A percentile compares a stretch with the other conserved stretches of the same genome.
These are phyloP conservation scores for Stomatorhinus walkeri DNA, from an alignment of 2,797 vertebrate species.

Conservation along the genomic window DNA sequence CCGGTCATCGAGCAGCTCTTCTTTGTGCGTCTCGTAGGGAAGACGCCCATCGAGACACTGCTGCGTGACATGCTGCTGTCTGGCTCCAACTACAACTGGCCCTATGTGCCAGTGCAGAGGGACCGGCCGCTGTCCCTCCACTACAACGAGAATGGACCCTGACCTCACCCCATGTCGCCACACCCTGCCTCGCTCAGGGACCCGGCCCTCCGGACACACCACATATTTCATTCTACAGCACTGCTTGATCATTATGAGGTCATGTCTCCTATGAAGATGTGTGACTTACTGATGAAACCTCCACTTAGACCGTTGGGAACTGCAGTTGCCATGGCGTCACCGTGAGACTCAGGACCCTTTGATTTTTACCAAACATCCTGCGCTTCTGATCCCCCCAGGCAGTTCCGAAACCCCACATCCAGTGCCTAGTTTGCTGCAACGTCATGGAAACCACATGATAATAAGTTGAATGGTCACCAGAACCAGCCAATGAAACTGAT, in stretches of 20 bases:
- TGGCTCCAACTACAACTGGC: slow-evolving; percentile 79
- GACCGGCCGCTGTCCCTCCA: slow-evolving; percentile 64
- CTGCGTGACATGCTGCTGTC: slow-evolving; percentile 82
- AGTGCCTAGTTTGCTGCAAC: slow-evolving; percentile 50
- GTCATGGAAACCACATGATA: slow-evolving; percentile 43
- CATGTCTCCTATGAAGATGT: not conserved
- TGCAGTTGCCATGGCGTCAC: too few relatives aligned
- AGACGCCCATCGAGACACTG: slow-evolving; percentile 81
- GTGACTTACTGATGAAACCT: not conserved
- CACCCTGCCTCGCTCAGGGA: not conserved
- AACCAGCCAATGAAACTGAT: not conserved
- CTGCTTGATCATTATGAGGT: not conserved
- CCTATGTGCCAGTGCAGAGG: slow-evolving; percentile 65
- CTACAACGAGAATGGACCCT: slow-evolving; percentile 71
- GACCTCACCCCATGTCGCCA: slow-evolving; percentile 31
- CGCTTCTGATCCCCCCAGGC: slow-evolving; percentile 17
- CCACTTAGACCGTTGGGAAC: not conserved
- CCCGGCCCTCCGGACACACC: slow-evolving; percentile 23
- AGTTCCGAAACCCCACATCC: slow-evolving; percentile 64
- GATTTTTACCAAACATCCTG: not conserved
- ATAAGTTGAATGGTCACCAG: not conserved
- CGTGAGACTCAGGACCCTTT: not conserved
- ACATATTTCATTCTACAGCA: slow-evolving; percentile 17
- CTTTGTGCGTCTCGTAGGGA: slow-evolving; percentile 78
- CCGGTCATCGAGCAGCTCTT: slow-evolving; percentile 83